Evolutionary conservation across 1,140 invertebrate species (phyloP).

Genomic region (Triops cancriformis): DNA sequence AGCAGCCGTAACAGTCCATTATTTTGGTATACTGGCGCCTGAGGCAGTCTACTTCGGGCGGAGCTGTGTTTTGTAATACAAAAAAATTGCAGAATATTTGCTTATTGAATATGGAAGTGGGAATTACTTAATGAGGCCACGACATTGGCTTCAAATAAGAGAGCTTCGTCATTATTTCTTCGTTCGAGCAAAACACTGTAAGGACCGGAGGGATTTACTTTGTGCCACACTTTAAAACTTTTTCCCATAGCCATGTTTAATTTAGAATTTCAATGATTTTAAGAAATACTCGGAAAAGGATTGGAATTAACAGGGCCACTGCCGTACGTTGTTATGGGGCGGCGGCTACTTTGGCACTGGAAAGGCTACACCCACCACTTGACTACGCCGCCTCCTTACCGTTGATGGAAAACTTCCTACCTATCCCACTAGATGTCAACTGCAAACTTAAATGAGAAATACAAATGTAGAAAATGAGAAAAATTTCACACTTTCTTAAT

Average conservation of each 20-base stretch:
- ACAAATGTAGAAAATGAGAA: too few species aligned
- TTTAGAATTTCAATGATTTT: too few species aligned
- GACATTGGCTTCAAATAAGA: slow-evolving; percentile 83
- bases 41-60: slow-evolving; percentile 75
- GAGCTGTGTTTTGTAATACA: slow-evolving; percentile 45
- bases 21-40: slow-evolving; percentile 80
- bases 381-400: too few species aligned
- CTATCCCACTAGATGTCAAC: too few species aligned
- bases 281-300: too few species aligned
- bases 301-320: too few species aligned
- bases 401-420: too few species aligned
- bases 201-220: slow-evolving; percentile 69
- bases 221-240: slow-evolving; percentile 80
- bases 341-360: too few species aligned
- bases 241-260: slow-evolving; percentile 83
- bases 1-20: slow-evolving; percentile 83
- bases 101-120: slow-evolving; percentile 17
- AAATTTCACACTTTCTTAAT: too few species aligned
- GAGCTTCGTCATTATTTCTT: slow-evolving; percentile 69
- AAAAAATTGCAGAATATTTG: slow-evolving; percentile 18
- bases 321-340: not conserved
- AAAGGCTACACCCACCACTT: too few species aligned
- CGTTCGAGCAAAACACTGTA: slow-evolving; percentile 84
- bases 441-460: too few species aligned
- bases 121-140: slow-evolving; percentile 71